phyloP scores from a whole-genome alignment of 2,113 vertebrate genomes.

The Smithornis capensis region DNA sequence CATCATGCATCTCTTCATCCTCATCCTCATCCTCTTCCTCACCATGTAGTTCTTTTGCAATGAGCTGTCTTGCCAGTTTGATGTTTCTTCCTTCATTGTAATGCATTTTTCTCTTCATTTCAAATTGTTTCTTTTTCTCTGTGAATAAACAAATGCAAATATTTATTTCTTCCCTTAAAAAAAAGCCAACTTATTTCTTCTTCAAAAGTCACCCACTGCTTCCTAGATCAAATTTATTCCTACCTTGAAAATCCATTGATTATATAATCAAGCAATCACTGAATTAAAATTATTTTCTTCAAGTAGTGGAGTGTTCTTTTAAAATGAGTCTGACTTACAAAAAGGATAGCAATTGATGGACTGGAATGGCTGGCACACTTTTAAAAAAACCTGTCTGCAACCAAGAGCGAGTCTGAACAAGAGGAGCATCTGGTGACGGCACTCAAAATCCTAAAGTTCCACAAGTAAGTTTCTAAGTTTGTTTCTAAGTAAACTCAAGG shows the following conservation, averaged over 20 bases:
- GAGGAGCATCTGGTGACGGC: background rate
- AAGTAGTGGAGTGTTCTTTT: background rate
- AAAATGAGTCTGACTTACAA: background rate
- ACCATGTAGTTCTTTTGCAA: constrained; percentile 88
- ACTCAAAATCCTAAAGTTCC: background rate
- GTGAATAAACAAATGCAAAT: background rate
- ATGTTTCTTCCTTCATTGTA: constrained; percentile 98
- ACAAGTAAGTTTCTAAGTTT: no score
- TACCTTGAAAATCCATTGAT: background rate
- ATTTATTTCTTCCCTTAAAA: background rate
- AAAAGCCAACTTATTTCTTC: background rate
- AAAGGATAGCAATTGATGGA: background rate
- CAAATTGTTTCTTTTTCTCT: constrained; percentile 94
- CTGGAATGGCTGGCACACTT: background rate
- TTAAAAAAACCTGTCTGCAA: background rate
- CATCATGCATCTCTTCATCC: constrained; percentile 86
- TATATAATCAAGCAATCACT: background rate
- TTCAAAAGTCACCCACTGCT: background rate
- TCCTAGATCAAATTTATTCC: background rate
- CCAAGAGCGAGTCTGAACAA: background rate
- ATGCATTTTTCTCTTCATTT: constrained; percentile 98
- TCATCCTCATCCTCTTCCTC: constrained; percentile 79
- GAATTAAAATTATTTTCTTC: background rate
- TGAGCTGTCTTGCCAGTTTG: constrained; percentile 92
- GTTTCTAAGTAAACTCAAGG: background rate